Conservation (phyloP, 2,113 vertebrate species). For the Sigmodon hispidus region DNA sequence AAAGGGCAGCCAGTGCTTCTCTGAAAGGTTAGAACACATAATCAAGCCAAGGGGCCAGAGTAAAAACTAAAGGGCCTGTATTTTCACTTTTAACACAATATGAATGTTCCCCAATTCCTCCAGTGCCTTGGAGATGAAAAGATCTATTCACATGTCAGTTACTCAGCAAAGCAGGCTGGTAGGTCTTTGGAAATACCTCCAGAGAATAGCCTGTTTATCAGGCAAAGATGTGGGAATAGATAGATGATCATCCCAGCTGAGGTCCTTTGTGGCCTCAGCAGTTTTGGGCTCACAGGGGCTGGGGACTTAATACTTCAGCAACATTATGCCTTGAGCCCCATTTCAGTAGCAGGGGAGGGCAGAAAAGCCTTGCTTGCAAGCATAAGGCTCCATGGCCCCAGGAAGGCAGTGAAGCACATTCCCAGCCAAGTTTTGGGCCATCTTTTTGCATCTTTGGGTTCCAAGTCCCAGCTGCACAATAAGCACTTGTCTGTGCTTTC, state of each 20-base stretch:
- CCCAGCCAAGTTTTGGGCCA: neutral
- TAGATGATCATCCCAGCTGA: fast-evolving
- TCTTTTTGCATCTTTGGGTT: neutral
- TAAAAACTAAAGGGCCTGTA: neutral
- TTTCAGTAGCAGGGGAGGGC: neutral
- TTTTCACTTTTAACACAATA: neutral
- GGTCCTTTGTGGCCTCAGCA: neutral
- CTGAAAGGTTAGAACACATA: neutral
- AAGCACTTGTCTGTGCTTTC: neutral
- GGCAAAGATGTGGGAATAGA: fast-evolving
- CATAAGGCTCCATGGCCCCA: neutral
- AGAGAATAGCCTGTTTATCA: neutral
- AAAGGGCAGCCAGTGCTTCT: neutral
- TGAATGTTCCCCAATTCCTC: neutral
- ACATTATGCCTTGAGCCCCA: neutral
- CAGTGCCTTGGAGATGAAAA: neutral
- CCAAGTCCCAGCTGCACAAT: fast-evolving
- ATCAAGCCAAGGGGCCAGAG: neutral
- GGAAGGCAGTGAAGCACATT: neutral
- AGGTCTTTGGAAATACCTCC: neutral
- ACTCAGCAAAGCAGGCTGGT: neutral
- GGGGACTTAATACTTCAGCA: neutral
- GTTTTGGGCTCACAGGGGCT: neutral
- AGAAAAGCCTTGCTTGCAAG: neutral
- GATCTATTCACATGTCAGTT: no score